phyloP scores from a whole-genome alignment of 2,797 vertebrate genomes.

The Helostoma temminkii region DNA sequence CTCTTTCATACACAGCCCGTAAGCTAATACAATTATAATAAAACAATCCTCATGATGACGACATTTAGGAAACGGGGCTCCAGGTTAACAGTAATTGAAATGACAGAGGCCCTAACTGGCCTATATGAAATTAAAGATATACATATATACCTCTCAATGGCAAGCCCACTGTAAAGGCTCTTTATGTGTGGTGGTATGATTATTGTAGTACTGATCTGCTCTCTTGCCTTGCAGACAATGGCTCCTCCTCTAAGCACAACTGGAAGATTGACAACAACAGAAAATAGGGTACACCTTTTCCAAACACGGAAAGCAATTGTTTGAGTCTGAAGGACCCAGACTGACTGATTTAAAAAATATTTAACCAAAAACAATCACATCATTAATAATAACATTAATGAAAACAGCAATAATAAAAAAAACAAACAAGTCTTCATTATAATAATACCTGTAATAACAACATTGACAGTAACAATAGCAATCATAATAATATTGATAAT shows the following conservation, averaged over 20 bases:
- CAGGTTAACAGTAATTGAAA: constrained; percentile 12
- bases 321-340: constrained; percentile 72
- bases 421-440: constrained; percentile 81
- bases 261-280: constrained; percentile 66
- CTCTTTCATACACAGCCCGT: background rate
- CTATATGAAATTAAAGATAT: constrained; percentile 20
- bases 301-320: constrained; percentile 89
- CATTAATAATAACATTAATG: constrained; percentile 83
- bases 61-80: constrained; percentile 4
- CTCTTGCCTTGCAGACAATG: constrained; percentile 51
- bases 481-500: constrained; percentile 89
- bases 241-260: constrained; percentile 74
- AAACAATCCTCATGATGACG: background rate
- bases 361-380: constrained; percentile 78
- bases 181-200: background rate
- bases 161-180: constrained; percentile 11
- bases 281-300: constrained; percentile 85
- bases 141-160: constrained; percentile 17
- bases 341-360: constrained; percentile 79
- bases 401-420: constrained; percentile 81
- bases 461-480: constrained; percentile 88
- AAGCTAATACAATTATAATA: background rate
- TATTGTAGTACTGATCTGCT: constrained; percentile 20
- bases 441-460: constrained; percentile 89
- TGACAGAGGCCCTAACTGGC: constrained; percentile 1